Evolutionary conservation across 2,888 invertebrate species (phyloP).

Genomic region (Drosophila anceps): DNA sequence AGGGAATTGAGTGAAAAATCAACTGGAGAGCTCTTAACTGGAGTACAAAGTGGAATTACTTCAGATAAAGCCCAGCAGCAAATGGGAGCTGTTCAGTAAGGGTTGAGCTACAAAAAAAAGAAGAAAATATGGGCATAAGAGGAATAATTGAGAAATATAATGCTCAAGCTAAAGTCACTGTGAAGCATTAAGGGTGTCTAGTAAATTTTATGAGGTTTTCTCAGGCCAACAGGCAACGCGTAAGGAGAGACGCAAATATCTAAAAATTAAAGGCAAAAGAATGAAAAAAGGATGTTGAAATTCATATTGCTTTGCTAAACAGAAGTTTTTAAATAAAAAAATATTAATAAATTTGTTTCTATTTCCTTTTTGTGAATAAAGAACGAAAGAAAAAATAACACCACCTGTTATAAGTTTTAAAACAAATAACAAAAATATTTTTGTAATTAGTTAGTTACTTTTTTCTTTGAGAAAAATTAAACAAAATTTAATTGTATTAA

Average conservation of each 20-base stretch:
- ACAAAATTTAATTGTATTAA: too few species aligned
- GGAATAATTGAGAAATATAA: neutral
- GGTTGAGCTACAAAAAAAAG: neutral
- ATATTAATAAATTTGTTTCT: neutral
- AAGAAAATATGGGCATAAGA: neutral
- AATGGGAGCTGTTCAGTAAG: neutral
- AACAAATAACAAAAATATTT: neutral
- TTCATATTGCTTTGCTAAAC: neutral
- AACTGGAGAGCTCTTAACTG: constrained; percentile 12
- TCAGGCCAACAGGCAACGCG: neutral
- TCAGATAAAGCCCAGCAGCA: neutral
- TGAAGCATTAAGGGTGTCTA: neutral
- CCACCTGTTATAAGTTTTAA: neutral
- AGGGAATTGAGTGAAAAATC: constrained; percentile 18
- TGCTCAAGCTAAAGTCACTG: neutral
- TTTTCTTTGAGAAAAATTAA: neutral
- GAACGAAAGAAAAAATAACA: neutral
- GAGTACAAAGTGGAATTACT: constrained; percentile 2
- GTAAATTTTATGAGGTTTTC: neutral
- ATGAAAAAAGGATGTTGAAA: neutral
- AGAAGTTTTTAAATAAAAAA: neutral
- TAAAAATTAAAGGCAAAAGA: neutral
- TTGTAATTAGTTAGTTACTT: neutral
- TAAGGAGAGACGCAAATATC: neutral
- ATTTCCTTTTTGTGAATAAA: neutral